Evolutionary conservation across 1,140 invertebrate species (phyloP), one percentile per base, ranked within the genome.

Genomic region (Calosoma granatense): DNA sequence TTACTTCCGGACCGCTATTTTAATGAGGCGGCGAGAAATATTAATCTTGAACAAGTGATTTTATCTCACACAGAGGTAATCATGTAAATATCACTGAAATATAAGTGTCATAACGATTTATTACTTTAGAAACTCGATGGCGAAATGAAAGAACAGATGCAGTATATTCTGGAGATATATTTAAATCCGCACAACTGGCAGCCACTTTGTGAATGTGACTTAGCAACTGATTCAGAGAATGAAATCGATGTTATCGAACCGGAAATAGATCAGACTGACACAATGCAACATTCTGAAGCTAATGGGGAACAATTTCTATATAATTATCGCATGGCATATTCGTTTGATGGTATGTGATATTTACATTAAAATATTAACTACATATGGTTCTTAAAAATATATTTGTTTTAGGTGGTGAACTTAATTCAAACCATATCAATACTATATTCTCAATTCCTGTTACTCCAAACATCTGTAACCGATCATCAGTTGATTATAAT

Each of bases 211-310:
- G 41, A 47, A 47, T 47, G 41, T 47, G 15, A 17, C 17, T 47
- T 47, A 47, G 41, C 3, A 12, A 11, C 15, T 12, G 41, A 47
- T 47, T 6, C 6, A 47, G 15, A 6, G 15, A 9, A 47, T 47
- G 41, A 47, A 47, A 47, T 47, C 15, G 41, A 47, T 17, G 17
- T 47, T 47, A 47, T 47, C 15, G 41, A 47, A 47, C 41, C 41
- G 41, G 41, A 47, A 47, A 47, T 47, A 4, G 41, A 47, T 47
- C 41, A 12, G 17, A 47, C 9, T 17, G 41, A 47, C 9, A 12
- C 41, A 11, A 6, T 47, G 4, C 9, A 4, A 4, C 3, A 11
- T 17, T 17, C 41, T 12, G 15, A 17, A 11, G 6, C 9, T 9
- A 11, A 17, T 47, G 41, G 41, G 3, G 41, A 47, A 47, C 3